These are phyloP conservation scores for Bubalus kerabau DNA, from an alignment of 2,113 vertebrate genomes.

Conservation along the genomic window DNA sequence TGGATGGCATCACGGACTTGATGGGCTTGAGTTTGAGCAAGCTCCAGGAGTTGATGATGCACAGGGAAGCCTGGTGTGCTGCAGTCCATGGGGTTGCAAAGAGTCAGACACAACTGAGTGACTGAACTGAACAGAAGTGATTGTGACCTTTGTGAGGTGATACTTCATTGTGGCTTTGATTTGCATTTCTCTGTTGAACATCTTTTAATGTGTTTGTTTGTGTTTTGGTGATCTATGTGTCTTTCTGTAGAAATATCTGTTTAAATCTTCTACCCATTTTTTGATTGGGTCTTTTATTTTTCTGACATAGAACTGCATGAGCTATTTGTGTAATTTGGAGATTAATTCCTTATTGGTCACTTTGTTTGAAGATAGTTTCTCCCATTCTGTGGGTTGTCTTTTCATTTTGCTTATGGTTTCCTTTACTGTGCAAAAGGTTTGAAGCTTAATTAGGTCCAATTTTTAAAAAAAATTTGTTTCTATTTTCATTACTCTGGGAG, in stretches of 20 bases:
- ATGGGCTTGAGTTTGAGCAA: background rate
- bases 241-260: background rate
- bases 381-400: background rate
- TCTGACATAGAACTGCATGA: background rate
- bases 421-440: background rate
- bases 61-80: background rate
- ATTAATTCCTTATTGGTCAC: background rate
- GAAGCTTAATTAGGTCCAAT: background rate
- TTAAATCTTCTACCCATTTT: background rate
- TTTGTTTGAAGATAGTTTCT: background rate
- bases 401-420: background rate
- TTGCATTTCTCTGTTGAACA: background rate
- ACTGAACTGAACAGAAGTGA: background rate
- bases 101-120: background rate
- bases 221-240: background rate
- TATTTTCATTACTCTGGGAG: background rate
- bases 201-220: background rate
- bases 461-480: background rate
- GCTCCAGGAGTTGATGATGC: background rate
- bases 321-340: background rate
- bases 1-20: background rate
- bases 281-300: background rate
- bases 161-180: background rate
- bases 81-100: background rate
- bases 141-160: background rate